Percentiles rank a stretch among this genome's conserved stretches.
Conservation (phyloP, 2,888 invertebrate genomes). For the Spicauda simplicius region DNA sequence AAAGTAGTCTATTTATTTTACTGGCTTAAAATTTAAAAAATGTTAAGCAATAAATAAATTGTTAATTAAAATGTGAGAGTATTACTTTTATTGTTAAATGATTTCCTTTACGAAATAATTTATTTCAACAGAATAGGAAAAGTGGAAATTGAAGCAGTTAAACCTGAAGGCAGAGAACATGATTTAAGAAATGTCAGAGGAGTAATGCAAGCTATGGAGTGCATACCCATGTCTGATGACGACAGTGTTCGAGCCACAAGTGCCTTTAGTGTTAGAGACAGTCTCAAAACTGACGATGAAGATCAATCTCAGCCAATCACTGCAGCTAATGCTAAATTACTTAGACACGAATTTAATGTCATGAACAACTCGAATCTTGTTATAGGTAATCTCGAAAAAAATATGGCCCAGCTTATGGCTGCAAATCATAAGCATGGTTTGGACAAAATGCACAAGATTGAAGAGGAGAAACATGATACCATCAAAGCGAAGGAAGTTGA, state of each 20-base stretch:
- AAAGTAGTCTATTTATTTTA: neutral
- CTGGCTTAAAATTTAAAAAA: too few relatives aligned
- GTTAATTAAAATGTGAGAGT: too few relatives aligned
- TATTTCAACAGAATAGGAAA: conserved; percentile 52
- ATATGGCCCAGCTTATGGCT: conserved; percentile 77
- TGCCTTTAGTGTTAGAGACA: conserved; percentile 78
- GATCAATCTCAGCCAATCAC: conserved; percentile 78
- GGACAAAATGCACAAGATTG: conserved; percentile 77
- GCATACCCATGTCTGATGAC: conserved; percentile 78
- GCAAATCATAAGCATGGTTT: conserved; percentile 69
- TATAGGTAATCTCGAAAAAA: conserved; percentile 78
- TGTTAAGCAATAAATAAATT: too few relatives aligned
- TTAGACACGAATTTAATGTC: conserved; percentile 77
- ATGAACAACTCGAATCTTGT: conserved; percentile 80
- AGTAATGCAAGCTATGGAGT: conserved; percentile 74
- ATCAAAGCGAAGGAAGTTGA: conserved; percentile 50
- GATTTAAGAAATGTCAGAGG: conserved; percentile 66
- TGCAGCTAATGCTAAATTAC: conserved; percentile 73
- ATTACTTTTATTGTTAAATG: too few relatives aligned
- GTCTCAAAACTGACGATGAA: conserved; percentile 80
- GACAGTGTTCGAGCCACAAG: conserved; percentile 80
- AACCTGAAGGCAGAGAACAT: conserved; percentile 67
- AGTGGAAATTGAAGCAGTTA: conserved; percentile 56
- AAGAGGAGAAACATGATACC: conserved; percentile 67
- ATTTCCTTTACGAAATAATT: neutral